Base-by-base conservation (phyloP, 2,888 invertebrate species). In the Caenorhabditis panamensis region DNA sequence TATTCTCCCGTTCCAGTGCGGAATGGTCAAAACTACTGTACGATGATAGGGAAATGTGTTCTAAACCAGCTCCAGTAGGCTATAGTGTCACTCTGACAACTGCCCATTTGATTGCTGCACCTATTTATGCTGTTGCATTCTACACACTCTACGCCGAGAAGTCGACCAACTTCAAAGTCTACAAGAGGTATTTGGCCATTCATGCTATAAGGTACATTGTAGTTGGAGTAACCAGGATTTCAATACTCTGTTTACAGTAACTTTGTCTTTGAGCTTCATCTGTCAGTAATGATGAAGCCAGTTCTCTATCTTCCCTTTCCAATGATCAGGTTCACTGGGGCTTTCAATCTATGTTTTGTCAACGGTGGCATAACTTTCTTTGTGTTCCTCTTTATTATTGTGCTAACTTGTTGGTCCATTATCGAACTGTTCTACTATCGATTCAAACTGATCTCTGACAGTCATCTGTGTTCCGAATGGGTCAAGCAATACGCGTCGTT, bases 381-480 rank as follows among this genome's bases (percentile, higher is more conserved):
- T 36, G 16, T 72, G 3, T 78, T 78, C 26, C 66, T 78, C 0
- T 26, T 78, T n/a, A 72, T 78, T 4, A 66, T 71, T 8, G 66
- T 53, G 8, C 31, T 41, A 0, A 78, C 78, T 5, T 58, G 59
- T 44, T 61, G 58, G 58, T 78, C 78, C 5, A 78, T 71, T 41
- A n/a, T 78, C 1, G 71, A 78, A 62, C 31, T 78, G n/a, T 71
- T 78, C 31, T 28, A 72, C 31, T 78, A 72, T 53, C 71, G 78
- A n/a, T 72, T 78, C 61, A 72, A 62, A 56, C 20, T 78, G 22
- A 66, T 78, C 9, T 44, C 59, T 11, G 49, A 62, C 6, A 66
- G 53, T 47, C 54, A 49, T 61, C 13, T 68, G 6, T 24, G 28
- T 8, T 54, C 62, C 6, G 20, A 36, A 8, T 68, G 77, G 77